Conservation (phyloP, 2,113 vertebrate species). For the Xenopus laevis region DNA sequence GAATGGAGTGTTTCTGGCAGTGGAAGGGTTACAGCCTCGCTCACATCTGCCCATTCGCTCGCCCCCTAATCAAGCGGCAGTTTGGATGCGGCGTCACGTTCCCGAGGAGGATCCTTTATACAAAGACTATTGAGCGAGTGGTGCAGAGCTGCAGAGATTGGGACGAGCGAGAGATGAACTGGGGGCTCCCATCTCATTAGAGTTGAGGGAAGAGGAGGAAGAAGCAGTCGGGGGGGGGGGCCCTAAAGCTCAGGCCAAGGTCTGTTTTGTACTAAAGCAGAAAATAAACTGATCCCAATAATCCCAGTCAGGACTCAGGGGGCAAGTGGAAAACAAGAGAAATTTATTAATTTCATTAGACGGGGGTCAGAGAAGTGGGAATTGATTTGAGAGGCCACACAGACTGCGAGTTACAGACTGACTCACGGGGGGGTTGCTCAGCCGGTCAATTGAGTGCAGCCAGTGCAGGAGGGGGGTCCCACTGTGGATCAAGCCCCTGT, state of each 20-base stretch:
- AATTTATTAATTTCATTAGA: no score
- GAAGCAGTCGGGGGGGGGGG: neutral
- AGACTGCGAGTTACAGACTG: no score
- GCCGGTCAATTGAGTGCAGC: no score
- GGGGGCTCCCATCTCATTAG: neutral
- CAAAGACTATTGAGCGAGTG: conserved; percentile 28
- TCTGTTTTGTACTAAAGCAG: no score
- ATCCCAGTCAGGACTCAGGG: no score
- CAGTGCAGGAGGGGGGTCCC: no score
- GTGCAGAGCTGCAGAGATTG: neutral
- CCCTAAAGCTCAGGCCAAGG: neutral
- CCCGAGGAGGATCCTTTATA: conserved; percentile 16
- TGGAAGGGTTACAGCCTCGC: conserved; percentile 15
- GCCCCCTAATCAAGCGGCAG: conserved; percentile 32
- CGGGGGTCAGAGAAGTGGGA: no score
- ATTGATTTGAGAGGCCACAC: no score
- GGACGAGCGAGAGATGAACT: neutral
- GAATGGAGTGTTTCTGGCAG: neutral
- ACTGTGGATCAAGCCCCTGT: no score
- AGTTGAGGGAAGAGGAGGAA: neutral
- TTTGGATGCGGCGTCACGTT: conserved; percentile 38
- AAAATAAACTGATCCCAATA: no score
- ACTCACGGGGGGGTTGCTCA: no score
- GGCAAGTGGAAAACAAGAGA: no score
- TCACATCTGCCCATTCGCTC: conserved; percentile 22